phyloP scores from a whole-genome alignment of 2,797 vertebrate genomes.

The Neopelma chrysocephalum region DNA sequence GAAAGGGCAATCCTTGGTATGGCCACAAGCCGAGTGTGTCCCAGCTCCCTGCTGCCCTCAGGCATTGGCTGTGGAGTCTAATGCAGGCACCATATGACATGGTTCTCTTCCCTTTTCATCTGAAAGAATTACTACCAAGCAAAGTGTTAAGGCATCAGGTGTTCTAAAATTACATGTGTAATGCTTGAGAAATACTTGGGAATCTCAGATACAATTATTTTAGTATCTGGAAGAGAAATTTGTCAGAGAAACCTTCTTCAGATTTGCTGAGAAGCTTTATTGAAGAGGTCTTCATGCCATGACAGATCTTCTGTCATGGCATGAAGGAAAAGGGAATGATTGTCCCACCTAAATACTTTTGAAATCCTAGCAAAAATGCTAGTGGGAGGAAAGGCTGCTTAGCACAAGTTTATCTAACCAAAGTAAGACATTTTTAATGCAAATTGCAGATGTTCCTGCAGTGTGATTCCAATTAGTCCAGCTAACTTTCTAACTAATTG shows the following conservation, averaged over 20 bases:
- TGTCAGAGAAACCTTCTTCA: neutral
- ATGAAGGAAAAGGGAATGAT: neutral
- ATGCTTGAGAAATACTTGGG: neutral
- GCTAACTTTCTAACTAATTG: neutral
- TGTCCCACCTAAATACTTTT: neutral
- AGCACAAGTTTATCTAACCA: neutral
- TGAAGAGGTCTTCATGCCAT: neutral
- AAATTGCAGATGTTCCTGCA: neutral
- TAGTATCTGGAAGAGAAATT: neutral
- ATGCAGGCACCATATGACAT: neutral
- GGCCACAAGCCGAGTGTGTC: neutral
- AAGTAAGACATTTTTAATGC: neutral
- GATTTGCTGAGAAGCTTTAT: neutral
- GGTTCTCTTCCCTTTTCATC: neutral
- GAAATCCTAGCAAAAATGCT: neutral
- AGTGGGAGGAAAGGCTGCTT: neutral
- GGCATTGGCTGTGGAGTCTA: neutral
- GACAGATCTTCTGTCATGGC: neutral
- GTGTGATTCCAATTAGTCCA: neutral
- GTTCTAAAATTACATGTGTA: neutral
- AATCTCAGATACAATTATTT: neutral
- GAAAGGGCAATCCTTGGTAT: neutral
- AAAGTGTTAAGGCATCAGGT: neutral
- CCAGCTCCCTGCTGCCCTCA: neutral
- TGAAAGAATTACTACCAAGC: neutral